phyloP scores from a whole-genome alignment of 2,797 vertebrate genomes.

The Pangasius sanitwongsei region DNA sequence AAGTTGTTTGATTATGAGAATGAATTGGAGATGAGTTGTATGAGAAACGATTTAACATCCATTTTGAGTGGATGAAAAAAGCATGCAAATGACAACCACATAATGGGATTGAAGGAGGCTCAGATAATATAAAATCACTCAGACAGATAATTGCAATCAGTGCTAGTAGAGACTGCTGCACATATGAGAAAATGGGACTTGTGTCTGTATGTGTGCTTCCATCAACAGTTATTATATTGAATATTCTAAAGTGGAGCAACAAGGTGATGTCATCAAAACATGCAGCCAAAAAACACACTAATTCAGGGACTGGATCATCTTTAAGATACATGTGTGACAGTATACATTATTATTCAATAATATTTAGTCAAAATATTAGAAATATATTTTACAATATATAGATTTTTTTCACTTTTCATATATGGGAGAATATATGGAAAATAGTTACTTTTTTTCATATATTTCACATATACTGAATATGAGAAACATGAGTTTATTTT shows the following conservation, averaged over 20 bases:
- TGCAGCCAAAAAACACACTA: not conserved
- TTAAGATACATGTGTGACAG: not conserved
- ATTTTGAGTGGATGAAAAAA: constrained; percentile 52
- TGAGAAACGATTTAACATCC: constrained; percentile 56
- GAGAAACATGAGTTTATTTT: not conserved
- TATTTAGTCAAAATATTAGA: not conserved
- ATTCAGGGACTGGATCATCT: not conserved
- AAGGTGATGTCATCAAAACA: constrained; percentile 15
- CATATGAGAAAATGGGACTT: constrained; percentile 25
- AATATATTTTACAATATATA: not conserved
- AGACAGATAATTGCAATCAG: constrained; percentile 58
- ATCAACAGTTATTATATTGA: constrained; percentile 15
- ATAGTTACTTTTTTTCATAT: not conserved
- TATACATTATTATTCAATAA: not conserved
- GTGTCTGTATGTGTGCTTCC: constrained; percentile 11
- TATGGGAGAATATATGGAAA: not conserved
- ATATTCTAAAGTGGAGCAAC: constrained; percentile 3
- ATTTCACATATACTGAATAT: not conserved
- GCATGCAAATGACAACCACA: constrained; percentile 53
- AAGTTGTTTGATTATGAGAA: constrained; percentile 48
- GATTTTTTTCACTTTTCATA: not conserved
- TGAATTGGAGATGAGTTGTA: constrained; percentile 49
- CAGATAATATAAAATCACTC: constrained; percentile 51
- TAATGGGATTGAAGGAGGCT: constrained; percentile 50
- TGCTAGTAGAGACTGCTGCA: constrained; percentile 33